Evolutionary conservation across 2,888 invertebrate species (phyloP).

Genomic region (Phortica magna): DNA sequence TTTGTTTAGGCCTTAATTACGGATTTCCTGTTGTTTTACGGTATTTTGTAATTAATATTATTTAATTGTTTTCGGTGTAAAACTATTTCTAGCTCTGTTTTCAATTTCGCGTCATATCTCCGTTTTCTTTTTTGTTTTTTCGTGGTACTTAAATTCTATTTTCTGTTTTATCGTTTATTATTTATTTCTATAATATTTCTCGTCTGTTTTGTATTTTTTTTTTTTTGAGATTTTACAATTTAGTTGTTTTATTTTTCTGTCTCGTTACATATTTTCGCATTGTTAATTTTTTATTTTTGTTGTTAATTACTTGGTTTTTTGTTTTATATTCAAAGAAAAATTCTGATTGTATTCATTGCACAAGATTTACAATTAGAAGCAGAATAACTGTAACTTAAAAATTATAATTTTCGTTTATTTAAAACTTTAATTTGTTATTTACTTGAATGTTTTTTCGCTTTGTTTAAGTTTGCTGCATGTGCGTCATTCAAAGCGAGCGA

Average conservation of each 20-base stretch:
- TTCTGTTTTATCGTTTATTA: neutral
- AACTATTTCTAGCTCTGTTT: constrained; percentile 37
- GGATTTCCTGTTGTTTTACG: neutral
- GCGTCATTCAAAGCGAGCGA: neutral
- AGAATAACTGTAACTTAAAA: constrained; percentile 78
- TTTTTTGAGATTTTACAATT: neutral
- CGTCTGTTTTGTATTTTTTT: neutral
- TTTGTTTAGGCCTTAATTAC: constrained; percentile 18
- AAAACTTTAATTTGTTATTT: constrained; percentile 49
- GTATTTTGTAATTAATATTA: neutral
- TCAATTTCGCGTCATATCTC: constrained; percentile 30
- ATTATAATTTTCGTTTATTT: constrained; percentile 61
- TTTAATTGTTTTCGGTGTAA: constrained; percentile 32
- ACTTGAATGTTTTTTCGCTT: too few species aligned
- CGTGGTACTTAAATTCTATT: neutral
- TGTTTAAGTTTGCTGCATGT: constrained; percentile 5
- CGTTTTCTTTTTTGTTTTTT: constrained; percentile 9
- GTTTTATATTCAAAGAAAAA: constrained; percentile 75
- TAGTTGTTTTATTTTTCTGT: neutral
- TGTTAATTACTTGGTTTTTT: constrained; percentile 41
- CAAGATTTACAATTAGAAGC: constrained; percentile 79
- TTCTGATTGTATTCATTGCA: constrained; percentile 78
- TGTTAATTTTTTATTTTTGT: constrained; percentile 35
- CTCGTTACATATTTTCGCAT: constrained; percentile 38
- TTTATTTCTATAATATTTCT: constrained; percentile 9